Percentiles rank a stretch among this genome's conserved stretches.
Evolutionary conservation across 1,140 invertebrate genomes (phyloP).

Genomic region (Macrosteles quadrilineatus): DNA sequence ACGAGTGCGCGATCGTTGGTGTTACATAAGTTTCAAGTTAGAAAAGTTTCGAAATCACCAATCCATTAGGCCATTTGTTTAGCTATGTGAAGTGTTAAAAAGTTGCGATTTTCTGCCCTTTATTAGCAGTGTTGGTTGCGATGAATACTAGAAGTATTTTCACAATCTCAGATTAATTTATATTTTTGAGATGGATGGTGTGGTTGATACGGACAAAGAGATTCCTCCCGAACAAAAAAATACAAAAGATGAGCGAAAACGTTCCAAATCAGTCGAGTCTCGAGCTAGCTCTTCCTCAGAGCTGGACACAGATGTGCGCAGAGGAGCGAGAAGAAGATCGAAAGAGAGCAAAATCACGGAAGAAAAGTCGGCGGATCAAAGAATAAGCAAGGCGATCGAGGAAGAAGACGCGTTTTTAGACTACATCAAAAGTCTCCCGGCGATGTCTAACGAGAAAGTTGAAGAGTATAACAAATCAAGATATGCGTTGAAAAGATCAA

Average conservation of each 20-base stretch:
- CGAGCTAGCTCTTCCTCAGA: not conserved
- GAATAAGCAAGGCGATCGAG: constrained; percentile 35
- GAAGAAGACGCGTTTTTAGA: constrained; percentile 45
- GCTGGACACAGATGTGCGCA: not conserved
- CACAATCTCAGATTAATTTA: no score
- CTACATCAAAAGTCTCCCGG: constrained; percentile 46
- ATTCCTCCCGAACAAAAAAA: not conserved
- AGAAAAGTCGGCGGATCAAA: not conserved
- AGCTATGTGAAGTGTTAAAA: not conserved
- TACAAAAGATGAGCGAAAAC: not conserved
- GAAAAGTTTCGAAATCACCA: not conserved
- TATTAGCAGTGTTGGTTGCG: not conserved
- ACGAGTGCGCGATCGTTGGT: not conserved
- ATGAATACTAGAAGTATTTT: not conserved
- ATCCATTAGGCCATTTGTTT: not conserved
- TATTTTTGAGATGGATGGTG: not conserved
- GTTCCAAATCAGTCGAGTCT: constrained; percentile 4
- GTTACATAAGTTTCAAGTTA: not conserved
- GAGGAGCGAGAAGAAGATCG: not conserved
- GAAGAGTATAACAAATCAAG: constrained; percentile 25
- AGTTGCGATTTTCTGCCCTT: not conserved
- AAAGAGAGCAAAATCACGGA: constrained; percentile 13
- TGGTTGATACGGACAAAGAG: not conserved
- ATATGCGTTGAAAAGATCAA: constrained; percentile 19
- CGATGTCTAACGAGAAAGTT: constrained; percentile 25